phyloP scores from a whole-genome alignment of 2,888 invertebrate genomes.

The Morinoia aosen region DNA sequence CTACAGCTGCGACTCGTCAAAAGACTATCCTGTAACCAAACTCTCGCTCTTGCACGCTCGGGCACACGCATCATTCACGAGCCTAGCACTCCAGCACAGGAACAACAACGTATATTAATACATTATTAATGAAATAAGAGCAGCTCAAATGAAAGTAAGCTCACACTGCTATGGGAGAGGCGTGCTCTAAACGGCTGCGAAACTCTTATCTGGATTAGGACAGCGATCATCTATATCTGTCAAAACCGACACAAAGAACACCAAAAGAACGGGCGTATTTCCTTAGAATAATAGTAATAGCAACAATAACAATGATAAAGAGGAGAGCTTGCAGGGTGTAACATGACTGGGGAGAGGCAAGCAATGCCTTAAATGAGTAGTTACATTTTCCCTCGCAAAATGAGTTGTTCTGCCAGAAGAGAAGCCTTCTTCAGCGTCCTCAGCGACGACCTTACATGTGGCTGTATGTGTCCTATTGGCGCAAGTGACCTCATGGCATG shows the following conservation, averaged over 20 bases:
- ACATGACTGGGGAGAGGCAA: slow-evolving; percentile 22
- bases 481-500: not conserved
- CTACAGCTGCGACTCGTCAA: not conserved
- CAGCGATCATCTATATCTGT: slow-evolving; percentile 40
- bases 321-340: slow-evolving; percentile 47
- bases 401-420: not conserved
- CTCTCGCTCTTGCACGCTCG: not conserved
- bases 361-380: slow-evolving; percentile 47
- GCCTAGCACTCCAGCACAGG: not conserved
- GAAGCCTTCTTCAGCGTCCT: not conserved
- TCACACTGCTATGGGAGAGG: slow-evolving; percentile 35
- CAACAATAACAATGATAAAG: slow-evolving; percentile 44
- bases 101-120: not conserved
- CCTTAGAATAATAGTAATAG: slow-evolving; percentile 24
- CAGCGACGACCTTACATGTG: not conserved
- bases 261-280: slow-evolving; percentile 49
- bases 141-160: slow-evolving; percentile 37
- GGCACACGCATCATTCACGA: not conserved
- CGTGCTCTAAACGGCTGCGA: slow-evolving; percentile 24
- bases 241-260: slow-evolving; percentile 40
- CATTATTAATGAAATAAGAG: slow-evolving; percentile 15
- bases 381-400: slow-evolving; percentile 29
- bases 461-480: not conserved
- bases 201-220: slow-evolving; percentile 33
- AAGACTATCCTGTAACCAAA: not conserved